Base-by-base conservation (phyloP, 1,140 invertebrate species). In the Atopsyche davidsoni region DNA sequence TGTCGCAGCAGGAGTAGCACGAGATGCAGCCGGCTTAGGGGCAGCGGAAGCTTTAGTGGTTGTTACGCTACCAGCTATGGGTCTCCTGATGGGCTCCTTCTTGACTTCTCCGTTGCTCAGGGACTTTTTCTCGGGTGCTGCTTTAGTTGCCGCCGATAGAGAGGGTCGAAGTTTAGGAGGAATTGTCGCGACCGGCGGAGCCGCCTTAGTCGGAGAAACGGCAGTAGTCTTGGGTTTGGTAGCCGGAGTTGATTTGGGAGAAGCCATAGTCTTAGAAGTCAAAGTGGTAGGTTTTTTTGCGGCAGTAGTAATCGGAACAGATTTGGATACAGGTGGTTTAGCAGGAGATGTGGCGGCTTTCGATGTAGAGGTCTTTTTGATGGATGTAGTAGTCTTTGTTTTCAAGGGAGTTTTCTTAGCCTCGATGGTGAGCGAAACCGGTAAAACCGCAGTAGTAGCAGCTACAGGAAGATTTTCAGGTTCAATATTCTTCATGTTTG, bases 91-190 rank as follows among this genome's bases (percentile, higher is more conserved):
- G 3, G 45, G 24, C 35, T 51, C 55, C 42, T 42, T 38, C 23
- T 74, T 76, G 0, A 67, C 61, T 6, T 77, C 75, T 3, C 74
- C 74, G 55, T 75, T 78, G 0, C 64, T 59, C 1, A 67, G 51
- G 2, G 70, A 51, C 53, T 74, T 76, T 39, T 70, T 74, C 2
- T 75, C 69, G 22, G 61, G 23, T 41, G 55, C n/a, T 9, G 60
- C 14, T 42, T 52, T 60, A n/a, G 49, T 49, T 34, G 50, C 40
- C 22, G 54, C 21, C 28, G 55, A 34, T n/a, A n/a, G n/a, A n/a
- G n/a, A n/a, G n/a, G n/a, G n/a, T n/a, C n/a, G n/a, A n/a, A n/a
- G n/a, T n/a, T n/a, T n/a, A n/a, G n/a, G n/a, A n/a, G n/a, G n/a
- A n/a, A n/a, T n/a, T n/a, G 24, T 28, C 24, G 24, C 24, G 19